Conservation (phyloP, 2,888 invertebrate genomes). For the Hemaris fuciformis region DNA sequence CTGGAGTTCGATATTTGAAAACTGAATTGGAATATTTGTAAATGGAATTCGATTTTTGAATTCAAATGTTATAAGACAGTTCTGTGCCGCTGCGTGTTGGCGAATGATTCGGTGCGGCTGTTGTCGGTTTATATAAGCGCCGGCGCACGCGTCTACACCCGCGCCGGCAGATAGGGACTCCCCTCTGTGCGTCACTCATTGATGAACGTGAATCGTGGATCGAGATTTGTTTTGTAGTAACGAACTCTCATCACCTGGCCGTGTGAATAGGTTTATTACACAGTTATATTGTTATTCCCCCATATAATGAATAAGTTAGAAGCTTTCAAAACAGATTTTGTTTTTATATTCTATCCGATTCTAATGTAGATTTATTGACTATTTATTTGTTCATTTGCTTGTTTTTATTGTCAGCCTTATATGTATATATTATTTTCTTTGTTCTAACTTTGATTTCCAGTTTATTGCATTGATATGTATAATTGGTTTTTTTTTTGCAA, state of each 20-base stretch:
- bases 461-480: too few relatives aligned
- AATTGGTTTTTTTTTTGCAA: too few relatives aligned
- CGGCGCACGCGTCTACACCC: conserved; percentile 33
- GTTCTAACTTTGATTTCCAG: too few relatives aligned
- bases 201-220: conserved; percentile 25
- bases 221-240: conserved; percentile 18
- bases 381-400: not conserved
- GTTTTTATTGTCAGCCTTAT: too few relatives aligned
- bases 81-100: conserved; percentile 14
- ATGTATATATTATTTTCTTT: too few relatives aligned
- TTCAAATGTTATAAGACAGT: conserved; percentile 20
- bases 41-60: conserved; percentile 14
- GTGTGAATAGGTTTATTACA: not conserved
- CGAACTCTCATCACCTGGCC: conserved; percentile 12
- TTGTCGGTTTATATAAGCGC: conserved; percentile 33
- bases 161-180: conserved; percentile 40
- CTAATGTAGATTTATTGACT: not conserved
- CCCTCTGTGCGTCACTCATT: conserved; percentile 47
- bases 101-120: conserved; percentile 13
- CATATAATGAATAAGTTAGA: not conserved
- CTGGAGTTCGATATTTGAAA: not conserved
- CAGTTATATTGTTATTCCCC: conserved; percentile 15
- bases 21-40: not conserved
- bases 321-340: not conserved
- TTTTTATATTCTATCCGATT: not conserved